These are phyloP conservation scores for Torymus tubicola DNA, from an alignment of 2,888 invertebrate species.

Conservation along the genomic window DNA sequence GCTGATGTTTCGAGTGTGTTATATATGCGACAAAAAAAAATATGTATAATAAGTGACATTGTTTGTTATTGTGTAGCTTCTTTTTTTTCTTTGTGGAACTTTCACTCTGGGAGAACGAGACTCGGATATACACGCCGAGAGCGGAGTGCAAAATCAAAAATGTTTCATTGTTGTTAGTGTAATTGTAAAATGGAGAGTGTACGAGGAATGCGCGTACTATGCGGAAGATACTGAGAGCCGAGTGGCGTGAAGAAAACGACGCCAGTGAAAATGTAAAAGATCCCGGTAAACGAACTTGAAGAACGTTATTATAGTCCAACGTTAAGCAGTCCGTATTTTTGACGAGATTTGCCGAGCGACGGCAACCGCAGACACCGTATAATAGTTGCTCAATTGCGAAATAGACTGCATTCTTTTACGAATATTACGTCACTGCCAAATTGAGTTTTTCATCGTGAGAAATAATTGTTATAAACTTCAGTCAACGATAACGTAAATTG, in stretches of 20 bases:
- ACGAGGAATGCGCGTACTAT: not conserved
- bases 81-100: not conserved
- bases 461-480: constrained; percentile 19
- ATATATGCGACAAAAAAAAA: constrained; percentile 17
- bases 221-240: not conserved
- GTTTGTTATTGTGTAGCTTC: constrained; percentile 52
- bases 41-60: constrained; percentile 37
- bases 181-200: constrained; percentile 36
- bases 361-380: constrained; percentile 35
- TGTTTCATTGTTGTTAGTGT: constrained; percentile 56
- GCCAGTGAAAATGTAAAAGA: constrained; percentile 14
- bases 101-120: constrained; percentile 21
- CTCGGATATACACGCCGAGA: constrained; percentile 1
- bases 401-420: constrained; percentile 4
- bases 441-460: constrained; percentile 19
- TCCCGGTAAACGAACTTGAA: constrained; percentile 4
- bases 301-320: not conserved
- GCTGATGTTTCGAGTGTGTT: constrained; percentile 48
- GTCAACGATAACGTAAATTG: constrained; percentile 15
- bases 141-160: constrained; percentile 15
- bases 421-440: constrained; percentile 44
- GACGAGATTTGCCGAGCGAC: constrained; percentile 43
- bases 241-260: constrained; percentile 12
- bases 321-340: not conserved
- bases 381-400: not conserved